Evolutionary conservation across 2,113 vertebrate genomes (phyloP), one percentile per base, ranked within the genome.

Genomic region (Monopterus albus): DNA sequence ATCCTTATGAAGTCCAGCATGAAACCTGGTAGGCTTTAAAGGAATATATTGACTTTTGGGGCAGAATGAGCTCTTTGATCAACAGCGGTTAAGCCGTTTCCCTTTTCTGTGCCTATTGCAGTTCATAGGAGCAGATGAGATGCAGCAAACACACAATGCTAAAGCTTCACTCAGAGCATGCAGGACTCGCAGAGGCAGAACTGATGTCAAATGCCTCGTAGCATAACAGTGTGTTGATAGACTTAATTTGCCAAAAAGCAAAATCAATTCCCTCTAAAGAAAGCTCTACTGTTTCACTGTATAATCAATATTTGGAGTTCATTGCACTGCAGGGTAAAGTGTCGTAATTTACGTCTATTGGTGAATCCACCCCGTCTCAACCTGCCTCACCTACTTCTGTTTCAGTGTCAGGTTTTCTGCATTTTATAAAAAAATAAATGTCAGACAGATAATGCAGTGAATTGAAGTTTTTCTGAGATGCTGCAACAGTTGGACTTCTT

Each of bases 31-130:
- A 83, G 76, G 85, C 87, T 81, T 86, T 73, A 60, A 62, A 73
- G 72, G 79, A 75, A 83, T 80, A 52, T 74, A 62, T 56, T 28
- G 62, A 66, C 72, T 76, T 66, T 86, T 57, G 29, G 72, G 60
- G 72, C 70, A 58, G 81, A 84, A 77, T 52, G 69, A 74, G 67
- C 75, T 56, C 81, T 87, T 88, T 87, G 87, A 90, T 85, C 55
- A 76, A 42, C 56, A 31, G 52, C 47, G 59, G 60, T 67, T 66
- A 67, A 58, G 78, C 76, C 61, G 78, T 73, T 81, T 52, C 65
- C 60, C 20, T 1, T 55, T 55, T 72, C 56, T 55, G 28, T 52
- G 7, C 64, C 62, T 36, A 47, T 14, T 31, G 3, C 29, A 53
- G 21, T 69, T 70, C 45, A 42, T 51, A 49, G 12, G 57, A 78